A percentile compares a stretch with the other conserved stretches of the same genome.
Evolutionary conservation across 2,113 vertebrate genomes (phyloP).

Genomic region (Pristiophorus japonicus): DNA sequence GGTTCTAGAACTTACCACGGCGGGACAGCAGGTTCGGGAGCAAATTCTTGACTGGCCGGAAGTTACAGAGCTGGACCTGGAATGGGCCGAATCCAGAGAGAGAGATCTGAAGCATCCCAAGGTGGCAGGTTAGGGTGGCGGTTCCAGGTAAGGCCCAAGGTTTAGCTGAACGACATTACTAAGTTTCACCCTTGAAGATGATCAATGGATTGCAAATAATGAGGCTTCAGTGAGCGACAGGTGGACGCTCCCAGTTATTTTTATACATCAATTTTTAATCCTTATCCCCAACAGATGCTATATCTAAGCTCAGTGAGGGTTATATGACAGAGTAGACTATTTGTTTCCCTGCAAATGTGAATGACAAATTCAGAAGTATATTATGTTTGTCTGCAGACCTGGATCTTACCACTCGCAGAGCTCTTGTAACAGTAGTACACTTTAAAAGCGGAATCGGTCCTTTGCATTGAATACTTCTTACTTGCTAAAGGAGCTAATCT

Average conservation of each 20-base stretch:
- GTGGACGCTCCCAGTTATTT: neutral
- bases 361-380: neutral
- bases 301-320: neutral
- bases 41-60: neutral
- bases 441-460: neutral
- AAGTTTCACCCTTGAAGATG: neutral
- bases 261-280: neutral
- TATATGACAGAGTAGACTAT: neutral
- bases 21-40: neutral
- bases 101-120: neutral
- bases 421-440: neutral
- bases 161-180: neutral
- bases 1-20: neutral
- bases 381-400: neutral
- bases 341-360: neutral
- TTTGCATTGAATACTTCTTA: neutral
- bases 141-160: neutral
- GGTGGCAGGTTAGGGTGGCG: too few relatives aligned
- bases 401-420: neutral
- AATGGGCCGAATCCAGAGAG: neutral
- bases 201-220: neutral
- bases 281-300: neutral
- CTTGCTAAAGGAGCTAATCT: neutral
- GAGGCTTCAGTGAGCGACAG: neutral
- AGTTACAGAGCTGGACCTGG: too few relatives aligned